Evolutionary conservation across 2,888 invertebrate genomes (phyloP), one percentile per base, ranked within the genome.

Genomic region (Elmis aenea): DNA sequence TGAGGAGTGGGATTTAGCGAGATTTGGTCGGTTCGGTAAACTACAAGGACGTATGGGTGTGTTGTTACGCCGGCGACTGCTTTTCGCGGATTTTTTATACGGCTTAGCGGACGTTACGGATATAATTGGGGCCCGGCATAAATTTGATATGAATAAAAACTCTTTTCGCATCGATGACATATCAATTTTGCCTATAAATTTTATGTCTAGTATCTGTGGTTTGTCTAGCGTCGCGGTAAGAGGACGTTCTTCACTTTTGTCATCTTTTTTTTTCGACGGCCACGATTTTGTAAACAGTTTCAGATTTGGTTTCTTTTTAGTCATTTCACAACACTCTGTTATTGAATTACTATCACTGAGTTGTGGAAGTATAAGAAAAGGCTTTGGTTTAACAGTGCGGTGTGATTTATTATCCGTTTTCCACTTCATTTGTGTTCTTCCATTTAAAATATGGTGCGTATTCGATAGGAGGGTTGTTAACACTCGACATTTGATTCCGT

Each of bases 151-250:
- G 29, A 69, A 63, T 8, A 76, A 57, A 26, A 73, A 66, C 47
- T 75, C 75, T 50, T 75, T 73, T 27, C 71, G 67, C 15, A 76
- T 59, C 29, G 70, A 55, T 1, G 76, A 75, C 76, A 77, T 76
- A 54, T 77, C 77, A 16, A 77, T 64, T 50, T 72, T 72, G 9
- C 69, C 66, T 18, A 73, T 61, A 13, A 74, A 62, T 22, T 66
- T 59, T 1, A 73, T 71, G 51, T 77, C 70, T 32, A 77, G 58
- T 3, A 77, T 62, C 21, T 68, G 65, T 1, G 77, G 77, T 25
- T 68, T 69, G 23, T 75, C 75, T 33, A 78, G 58, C 8, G 74
- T 75, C 2, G 77, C 77, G 0, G 77, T 78, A 28, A 71, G 59
- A 0, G 77, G 77, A 6, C 77, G 55, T n/a, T 45, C 42, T 3